Base-by-base conservation (phyloP, 2,888 invertebrate species). In the Amphimallon solstitiale region DNA sequence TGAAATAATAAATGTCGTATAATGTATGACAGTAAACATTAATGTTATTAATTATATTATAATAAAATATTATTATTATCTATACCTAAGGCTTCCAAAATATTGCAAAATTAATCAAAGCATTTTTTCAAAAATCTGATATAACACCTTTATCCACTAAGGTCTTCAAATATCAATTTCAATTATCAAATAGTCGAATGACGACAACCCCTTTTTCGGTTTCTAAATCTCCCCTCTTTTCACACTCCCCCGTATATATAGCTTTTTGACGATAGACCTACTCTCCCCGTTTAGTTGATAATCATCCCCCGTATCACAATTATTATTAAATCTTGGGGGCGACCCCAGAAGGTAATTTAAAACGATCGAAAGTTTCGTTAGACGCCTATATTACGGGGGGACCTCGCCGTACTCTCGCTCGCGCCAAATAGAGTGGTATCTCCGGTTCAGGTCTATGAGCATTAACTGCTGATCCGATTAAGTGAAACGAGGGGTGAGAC, bases 401-500 rank as follows among this genome's bases (percentile, higher is more conserved):
- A 40, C 64, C 65, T 59, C 59, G 68, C 68, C 68, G 73, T 62
- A 71, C 59, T 1, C 9, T 65, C 66, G 68, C 67, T 63, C 40
- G 40, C 56, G 56, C 56, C 56, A 56, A 40, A 56, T 38, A 40
- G 56, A 73, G 73, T 72, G 74, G 73, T 72, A 74, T 74, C 73
- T 73, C 72, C 73, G 72, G 70, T 75, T 73, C 70, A 70, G 71
- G 71, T 73, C 74, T 72, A 72, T 72, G 70, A 74, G 75, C 76
- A 77, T 77, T 78, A 76, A 77, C 77, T 77, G 76, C 76, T 75
- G 77, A 78, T 77, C 77, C 77, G 80, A 79, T 80, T 79, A 78
- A 76, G 70, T 73, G 75, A 73, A 71, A 75, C 74, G 73, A 56
- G 56, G 73, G 71, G 65, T 69, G 60, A 68, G 67, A 69, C 63